phyloP scores from a whole-genome alignment of 1,140 invertebrate species.

The Caenorhabditis inopinata region DNA sequence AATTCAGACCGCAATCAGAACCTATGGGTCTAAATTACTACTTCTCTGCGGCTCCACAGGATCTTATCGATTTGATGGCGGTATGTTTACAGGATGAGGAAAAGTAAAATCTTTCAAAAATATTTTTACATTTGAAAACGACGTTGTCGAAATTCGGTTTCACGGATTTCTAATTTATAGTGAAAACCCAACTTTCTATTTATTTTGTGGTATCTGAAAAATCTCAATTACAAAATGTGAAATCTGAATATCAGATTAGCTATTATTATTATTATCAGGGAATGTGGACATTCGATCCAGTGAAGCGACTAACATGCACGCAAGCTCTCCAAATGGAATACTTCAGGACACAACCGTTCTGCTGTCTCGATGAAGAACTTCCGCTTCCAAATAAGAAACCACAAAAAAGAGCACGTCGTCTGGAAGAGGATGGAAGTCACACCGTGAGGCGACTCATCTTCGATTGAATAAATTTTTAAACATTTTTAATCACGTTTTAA shows the following conservation, averaged over 20 bases:
- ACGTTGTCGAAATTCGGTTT: too few relatives aligned
- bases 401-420: neutral
- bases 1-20: conserved; percentile 72
- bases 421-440: neutral
- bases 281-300: conserved; percentile 78
- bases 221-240: too few relatives aligned
- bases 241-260: too few relatives aligned
- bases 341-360: conserved; percentile 55
- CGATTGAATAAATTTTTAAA: neutral
- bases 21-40: conserved; percentile 78
- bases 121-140: too few relatives aligned
- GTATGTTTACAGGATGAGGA: conserved; percentile 49
- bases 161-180: too few relatives aligned
- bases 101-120: neutral
- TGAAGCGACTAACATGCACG: conserved; percentile 74
- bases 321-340: conserved; percentile 57
- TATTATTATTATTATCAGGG: too few relatives aligned
- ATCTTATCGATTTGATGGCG: conserved; percentile 82
- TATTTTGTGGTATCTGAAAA: too few relatives aligned
- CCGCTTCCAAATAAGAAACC: conserved; percentile 46
- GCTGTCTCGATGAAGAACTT: conserved; percentile 61
- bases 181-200: too few relatives aligned
- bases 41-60: conserved; percentile 90
- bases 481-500: too few relatives aligned
- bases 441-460: conserved; percentile 37